phyloP scores from a whole-genome alignment of 92 coral and sea anemone genomes.

The Epizoanthus illoricatus region DNA sequence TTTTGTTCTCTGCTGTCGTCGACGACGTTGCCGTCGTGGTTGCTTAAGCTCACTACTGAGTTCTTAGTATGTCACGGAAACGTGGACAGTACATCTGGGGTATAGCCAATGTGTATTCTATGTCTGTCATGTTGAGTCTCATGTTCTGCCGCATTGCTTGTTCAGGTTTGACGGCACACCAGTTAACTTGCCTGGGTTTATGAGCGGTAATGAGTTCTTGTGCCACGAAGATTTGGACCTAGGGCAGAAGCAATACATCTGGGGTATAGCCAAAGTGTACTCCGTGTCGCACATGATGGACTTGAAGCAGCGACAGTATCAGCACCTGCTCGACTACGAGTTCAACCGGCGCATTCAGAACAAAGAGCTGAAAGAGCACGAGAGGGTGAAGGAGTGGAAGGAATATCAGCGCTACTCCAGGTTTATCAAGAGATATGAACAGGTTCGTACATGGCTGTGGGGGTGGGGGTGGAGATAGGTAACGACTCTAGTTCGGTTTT shows the following conservation, averaged over 20 bases:
- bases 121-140: too few species aligned
- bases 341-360: constrained; percentile 77
- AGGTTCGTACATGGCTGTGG: constrained; percentile 50
- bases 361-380: constrained; percentile 78
- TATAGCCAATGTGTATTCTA: too few species aligned
- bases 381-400: constrained; percentile 81
- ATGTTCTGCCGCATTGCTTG: constrained; percentile 45
- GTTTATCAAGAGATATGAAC: constrained; percentile 88
- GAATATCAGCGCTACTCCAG: constrained; percentile 82
- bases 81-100: too few species aligned
- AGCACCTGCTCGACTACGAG: constrained; percentile 84
- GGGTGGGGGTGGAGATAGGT: too few species aligned
- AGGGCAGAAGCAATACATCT: constrained; percentile 98
- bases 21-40: too few species aligned
- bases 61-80: too few species aligned
- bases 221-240: constrained; percentile 77
- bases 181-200: constrained; percentile 74
- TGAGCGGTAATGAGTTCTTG: constrained; percentile 76
- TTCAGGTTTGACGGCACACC: constrained; percentile 77
- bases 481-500: too few species aligned
- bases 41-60: too few species aligned
- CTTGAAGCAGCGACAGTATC: constrained; percentile 88
- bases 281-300: constrained; percentile 83
- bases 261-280: constrained; percentile 94
- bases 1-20: too few species aligned